Conservation (phyloP, 2,113 vertebrate genomes). For the Dendropsophus ebraccatus region DNA sequence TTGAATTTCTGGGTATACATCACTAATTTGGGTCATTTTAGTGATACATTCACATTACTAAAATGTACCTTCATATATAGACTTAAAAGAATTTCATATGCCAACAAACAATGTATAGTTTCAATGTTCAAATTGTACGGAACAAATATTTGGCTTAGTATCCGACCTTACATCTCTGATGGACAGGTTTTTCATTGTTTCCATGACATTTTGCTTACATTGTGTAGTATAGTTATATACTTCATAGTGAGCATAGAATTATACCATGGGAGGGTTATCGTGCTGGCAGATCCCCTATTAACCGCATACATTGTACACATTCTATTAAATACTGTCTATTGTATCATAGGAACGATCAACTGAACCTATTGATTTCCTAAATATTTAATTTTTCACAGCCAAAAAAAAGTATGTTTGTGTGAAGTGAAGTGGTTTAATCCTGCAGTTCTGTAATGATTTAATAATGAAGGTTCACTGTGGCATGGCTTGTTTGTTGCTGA, state of each 20-base stretch:
- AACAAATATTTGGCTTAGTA: too few relatives aligned
- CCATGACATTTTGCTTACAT: background rate
- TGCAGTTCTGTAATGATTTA: conserved; percentile 58
- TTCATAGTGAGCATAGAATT: background rate
- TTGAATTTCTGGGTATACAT: too few relatives aligned
- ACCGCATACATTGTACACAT: background rate
- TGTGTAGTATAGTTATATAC: background rate
- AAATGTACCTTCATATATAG: too few relatives aligned
- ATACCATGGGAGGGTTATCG: background rate
- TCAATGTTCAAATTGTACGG: too few relatives aligned
- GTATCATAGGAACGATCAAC: conserved; percentile 62
- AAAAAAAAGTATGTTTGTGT: conserved; percentile 20
- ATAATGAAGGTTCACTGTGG: conserved; percentile 58
- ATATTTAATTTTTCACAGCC: conserved; percentile 64
- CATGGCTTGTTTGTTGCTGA: conserved; percentile 54
- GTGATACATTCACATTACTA: too few relatives aligned
- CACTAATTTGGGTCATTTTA: too few relatives aligned
- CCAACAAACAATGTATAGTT: too few relatives aligned
- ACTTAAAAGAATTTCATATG: too few relatives aligned
- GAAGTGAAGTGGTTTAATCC: conserved; percentile 29
- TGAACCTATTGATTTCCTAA: conserved; percentile 62
- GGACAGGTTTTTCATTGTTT: background rate
- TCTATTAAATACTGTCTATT: background rate
- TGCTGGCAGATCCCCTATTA: background rate
- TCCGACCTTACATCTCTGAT: background rate